These are phyloP conservation scores for Pseudococcus jackbeardsleyi DNA, from an alignment of 2,888 invertebrate genomes.

Conservation along the genomic window DNA sequence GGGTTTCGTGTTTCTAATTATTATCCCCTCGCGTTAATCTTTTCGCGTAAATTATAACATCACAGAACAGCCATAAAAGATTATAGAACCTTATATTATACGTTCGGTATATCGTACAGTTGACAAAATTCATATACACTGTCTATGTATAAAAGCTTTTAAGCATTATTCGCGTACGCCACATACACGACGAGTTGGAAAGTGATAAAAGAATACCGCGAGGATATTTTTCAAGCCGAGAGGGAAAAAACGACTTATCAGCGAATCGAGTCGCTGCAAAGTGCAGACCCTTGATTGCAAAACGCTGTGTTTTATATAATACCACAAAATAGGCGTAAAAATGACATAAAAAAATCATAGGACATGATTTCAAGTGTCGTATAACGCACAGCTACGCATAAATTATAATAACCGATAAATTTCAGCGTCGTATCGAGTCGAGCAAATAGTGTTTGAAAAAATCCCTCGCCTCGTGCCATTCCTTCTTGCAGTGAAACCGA, in stretches of 20 bases:
- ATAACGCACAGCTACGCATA: constrained; percentile 51
- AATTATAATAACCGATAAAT: constrained; percentile 49
- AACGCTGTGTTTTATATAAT: constrained; percentile 35
- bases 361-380: constrained; percentile 38
- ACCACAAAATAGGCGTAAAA: constrained; percentile 20
- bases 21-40: constrained; percentile 49
- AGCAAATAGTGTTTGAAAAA: background rate
- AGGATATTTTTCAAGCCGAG: background rate
- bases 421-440: background rate
- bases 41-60: constrained; percentile 26
- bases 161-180: background rate
- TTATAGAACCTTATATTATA: constrained; percentile 12
- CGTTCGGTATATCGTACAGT: background rate
- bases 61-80: constrained; percentile 46
- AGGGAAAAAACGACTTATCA: constrained; percentile 44
- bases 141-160: background rate
- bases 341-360: constrained; percentile 44
- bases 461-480: background rate
- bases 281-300: constrained; percentile 25
- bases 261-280: constrained; percentile 26
- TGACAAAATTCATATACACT: constrained; percentile 14
- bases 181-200: background rate
- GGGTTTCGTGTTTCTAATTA: constrained; percentile 50
- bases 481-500: background rate
- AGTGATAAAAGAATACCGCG: background rate